Percentiles rank a stretch among this genome's conserved stretches.
These are phyloP conservation scores for Acleris literana DNA, from an alignment of 2,888 invertebrate genomes.

Conservation along the genomic window DNA sequence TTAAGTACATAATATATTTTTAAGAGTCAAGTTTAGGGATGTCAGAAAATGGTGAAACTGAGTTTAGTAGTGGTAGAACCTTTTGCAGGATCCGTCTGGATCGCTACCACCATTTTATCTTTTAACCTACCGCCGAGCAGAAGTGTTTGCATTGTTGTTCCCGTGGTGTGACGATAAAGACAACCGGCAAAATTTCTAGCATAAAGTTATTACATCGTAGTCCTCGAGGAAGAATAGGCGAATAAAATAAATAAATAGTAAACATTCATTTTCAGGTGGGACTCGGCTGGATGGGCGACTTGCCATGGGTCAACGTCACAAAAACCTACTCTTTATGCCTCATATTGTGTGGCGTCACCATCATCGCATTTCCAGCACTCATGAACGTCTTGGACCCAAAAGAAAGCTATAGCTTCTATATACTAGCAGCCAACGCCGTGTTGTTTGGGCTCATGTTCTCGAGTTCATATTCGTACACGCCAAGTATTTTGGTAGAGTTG, in stretches of 20 bases:
- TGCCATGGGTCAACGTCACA: slow-evolving; percentile 92
- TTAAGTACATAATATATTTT: too few species aligned
- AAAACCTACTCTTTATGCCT: slow-evolving; percentile 93
- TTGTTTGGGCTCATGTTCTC: slow-evolving; percentile 95
- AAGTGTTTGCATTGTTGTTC: too few species aligned
- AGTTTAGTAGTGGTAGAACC: too few species aligned
- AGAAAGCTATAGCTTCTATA: slow-evolving; percentile 73
- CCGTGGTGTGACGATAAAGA: too few species aligned
- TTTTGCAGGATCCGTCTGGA: too few species aligned
- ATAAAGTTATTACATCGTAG: too few species aligned
- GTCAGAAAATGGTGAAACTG: too few species aligned
- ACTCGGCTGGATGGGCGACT: slow-evolving; percentile 95
- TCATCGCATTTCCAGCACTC: slow-evolving; percentile 84
- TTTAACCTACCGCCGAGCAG: too few species aligned
- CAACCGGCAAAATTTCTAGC: too few species aligned
- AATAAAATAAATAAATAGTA: not conserved
- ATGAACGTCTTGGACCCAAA: slow-evolving; percentile 65
- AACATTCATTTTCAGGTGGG: slow-evolving; percentile 81
- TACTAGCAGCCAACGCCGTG: slow-evolving; percentile 82
- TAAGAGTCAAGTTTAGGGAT: too few species aligned
- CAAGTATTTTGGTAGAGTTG: slow-evolving; percentile 94
- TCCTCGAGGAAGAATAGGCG: not conserved
- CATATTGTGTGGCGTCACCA: slow-evolving; percentile 85
- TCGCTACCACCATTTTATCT: too few species aligned
- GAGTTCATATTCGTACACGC: slow-evolving; percentile 95